These are phyloP conservation scores for Myotis myotis DNA, from an alignment of 2,797 vertebrate genomes.

Conservation along the genomic window DNA sequence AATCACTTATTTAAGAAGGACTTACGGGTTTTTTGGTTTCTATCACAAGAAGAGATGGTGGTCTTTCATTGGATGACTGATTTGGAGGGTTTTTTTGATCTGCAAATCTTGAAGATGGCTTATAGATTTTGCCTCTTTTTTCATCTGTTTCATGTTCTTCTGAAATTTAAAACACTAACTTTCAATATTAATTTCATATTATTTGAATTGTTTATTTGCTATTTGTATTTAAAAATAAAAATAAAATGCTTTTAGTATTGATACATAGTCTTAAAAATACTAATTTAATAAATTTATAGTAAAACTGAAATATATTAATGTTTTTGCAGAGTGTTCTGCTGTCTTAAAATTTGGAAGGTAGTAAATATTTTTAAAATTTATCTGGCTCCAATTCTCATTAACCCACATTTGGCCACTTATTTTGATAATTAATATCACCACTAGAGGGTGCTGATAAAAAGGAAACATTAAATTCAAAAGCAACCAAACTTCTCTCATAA, in stretches of 20 bases:
- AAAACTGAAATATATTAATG: conserved; percentile 3
- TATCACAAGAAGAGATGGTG: conserved; percentile 90
- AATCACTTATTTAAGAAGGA: conserved; percentile 64
- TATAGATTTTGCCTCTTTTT: conserved; percentile 97
- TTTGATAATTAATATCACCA: conserved; percentile 48
- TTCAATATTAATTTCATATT: conserved; percentile 45
- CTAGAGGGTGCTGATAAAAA: conserved; percentile 52
- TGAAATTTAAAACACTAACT: conserved; percentile 82
- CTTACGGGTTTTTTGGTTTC: conserved; percentile 96
- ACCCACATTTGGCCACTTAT: background rate
- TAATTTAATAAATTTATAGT: conserved; percentile 27
- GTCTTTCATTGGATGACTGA: conserved; percentile 90
- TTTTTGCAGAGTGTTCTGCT: background rate
- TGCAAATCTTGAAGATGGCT: conserved; percentile 94
- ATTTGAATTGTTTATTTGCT: conserved; percentile 8
- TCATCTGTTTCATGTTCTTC: conserved; percentile 94
- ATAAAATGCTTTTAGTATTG: conserved; percentile 34
- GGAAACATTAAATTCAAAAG: conserved; percentile 31
- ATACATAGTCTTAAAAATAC: background rate
- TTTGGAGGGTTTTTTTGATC: conserved; percentile 89
- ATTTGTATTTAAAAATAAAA: conserved; percentile 49
- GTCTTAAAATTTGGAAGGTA: conserved; percentile 19
- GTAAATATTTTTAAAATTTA: background rate
- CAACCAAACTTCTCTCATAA: background rate
- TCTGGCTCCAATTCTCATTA: background rate